Evolutionary conservation across 2,888 invertebrate species (phyloP), one percentile per base, ranked within the genome.

Genomic region (Platynereis dumerilii): DNA sequence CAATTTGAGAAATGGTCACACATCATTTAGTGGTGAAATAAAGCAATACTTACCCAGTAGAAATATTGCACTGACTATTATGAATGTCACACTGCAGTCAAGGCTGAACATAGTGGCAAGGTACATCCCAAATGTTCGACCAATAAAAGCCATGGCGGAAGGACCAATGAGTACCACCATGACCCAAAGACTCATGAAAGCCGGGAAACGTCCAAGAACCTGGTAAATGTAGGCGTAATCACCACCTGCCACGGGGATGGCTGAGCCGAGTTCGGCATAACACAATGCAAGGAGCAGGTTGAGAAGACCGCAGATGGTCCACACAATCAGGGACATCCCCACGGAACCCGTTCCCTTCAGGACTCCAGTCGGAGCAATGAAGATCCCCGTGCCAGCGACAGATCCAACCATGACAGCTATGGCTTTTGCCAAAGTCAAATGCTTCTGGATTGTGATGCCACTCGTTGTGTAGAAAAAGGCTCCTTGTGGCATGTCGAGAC

Each of bases 211-310:
- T 7, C 65, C 65, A 12, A 65, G 56, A 20, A 65, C 34, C 24
- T 55, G 45, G 45, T 60, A 34, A 17, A 60, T 10, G 52, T 65
- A 65, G 28, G 60, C 60, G 39, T 65, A 65, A 53, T 65, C 65
- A 12, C 65, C 65, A 15, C 65, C 65, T 10, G 65, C 60, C 15
- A 45, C 29, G n/a, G 65, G 65, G 29, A 65, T 12, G 22, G 57
- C 60, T 3, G 56, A 55, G 22, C 60, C 65, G 2, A 65, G 57
- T 39, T 65, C 65, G 15, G 65, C 60, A 48, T 65, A 65, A 48
- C 65, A 65, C 24, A 65, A 28, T 22, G 65, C 65, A 10, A 56
- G 60, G 45, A 60, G 39, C n/a, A 65, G 56, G 57, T 60, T 55
- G 44, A 60, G 45, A 1, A 65, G 60, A 17, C 65, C 65, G 1